Evolutionary conservation across 2,888 invertebrate genomes (phyloP).

Genomic region (Andrena minutula): DNA sequence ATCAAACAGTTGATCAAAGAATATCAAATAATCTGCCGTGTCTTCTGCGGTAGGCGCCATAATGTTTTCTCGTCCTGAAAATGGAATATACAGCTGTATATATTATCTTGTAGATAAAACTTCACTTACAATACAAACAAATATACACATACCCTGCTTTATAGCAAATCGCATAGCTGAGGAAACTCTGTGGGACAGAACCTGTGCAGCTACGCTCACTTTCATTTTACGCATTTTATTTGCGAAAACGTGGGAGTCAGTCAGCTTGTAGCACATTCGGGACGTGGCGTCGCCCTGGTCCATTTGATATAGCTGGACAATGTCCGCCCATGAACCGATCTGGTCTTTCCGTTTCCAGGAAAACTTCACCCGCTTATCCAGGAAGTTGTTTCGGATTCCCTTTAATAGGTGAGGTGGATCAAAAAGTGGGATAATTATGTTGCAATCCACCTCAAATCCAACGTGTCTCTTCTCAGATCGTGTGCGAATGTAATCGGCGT

Average conservation of each 20-base stretch:
- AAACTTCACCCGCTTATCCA: too few relatives aligned
- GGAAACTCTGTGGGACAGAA: background rate
- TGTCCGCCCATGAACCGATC: too few relatives aligned
- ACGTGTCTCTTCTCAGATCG: background rate
- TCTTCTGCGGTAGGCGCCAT: background rate
- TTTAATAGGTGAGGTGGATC: background rate
- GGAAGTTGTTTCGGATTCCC: background rate
- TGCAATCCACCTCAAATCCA: background rate
- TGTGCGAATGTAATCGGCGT: background rate
- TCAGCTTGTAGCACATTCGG: background rate
- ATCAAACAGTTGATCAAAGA: background rate
- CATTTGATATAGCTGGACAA: background rate
- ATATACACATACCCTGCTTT: background rate
- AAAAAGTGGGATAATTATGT: background rate
- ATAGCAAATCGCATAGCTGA: background rate
- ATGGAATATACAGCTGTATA: constrained; percentile 5
- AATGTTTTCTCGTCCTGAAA: background rate
- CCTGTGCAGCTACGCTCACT: background rate
- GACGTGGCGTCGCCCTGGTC: background rate
- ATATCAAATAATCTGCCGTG: background rate
- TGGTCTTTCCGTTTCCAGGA: too few relatives aligned
- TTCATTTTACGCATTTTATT: background rate
- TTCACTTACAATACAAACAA: background rate
- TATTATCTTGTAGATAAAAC: background rate
- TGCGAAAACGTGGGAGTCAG: background rate